Evolutionary conservation across 2,113 vertebrate genomes (phyloP), one percentile per base, ranked within the genome.

Genomic region (Turdus rufiventris): DNA sequence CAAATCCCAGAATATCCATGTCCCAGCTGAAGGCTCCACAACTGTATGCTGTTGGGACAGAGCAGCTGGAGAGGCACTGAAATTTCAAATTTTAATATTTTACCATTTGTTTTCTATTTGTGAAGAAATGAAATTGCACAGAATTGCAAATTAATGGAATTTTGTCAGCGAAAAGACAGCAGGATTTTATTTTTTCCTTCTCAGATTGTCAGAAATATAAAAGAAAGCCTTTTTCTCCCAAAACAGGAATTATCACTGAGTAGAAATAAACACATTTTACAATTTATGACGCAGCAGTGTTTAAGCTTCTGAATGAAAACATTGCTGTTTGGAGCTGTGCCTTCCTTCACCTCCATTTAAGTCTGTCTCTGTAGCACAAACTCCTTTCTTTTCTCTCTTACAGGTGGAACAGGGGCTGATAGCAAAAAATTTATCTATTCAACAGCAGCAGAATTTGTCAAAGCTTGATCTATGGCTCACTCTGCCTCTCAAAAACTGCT

Each of bases 401-500:
- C 19, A 67, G 76, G 63, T 58, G 42, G 33, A 79, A 92, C 56
- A 36, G 20, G 61, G 29, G 74, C 23, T 53, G 43, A 57, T 57
- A 72, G 15, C 73, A 68, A 77, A 81, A 91, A 58, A 40, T 24
- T 63, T 10, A 79, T 83, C 71, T 38, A 65, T 68, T 93, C 58
- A 54, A 31, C 47, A 73, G 29, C 0, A 87, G 75, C 18, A 76
- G 71, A 62, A 83, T 90, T 93, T 93, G 67, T 90, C 92, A 90
- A 57, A 62, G 56, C 38, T 77, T 90, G 90, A 93, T 93, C 79
- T 73, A 62, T 74, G 63, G 88, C 62, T 94, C 78, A 43, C 14
- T 65, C 28, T 87, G 33, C 65, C 50, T 74, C 70, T n/a, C 21
- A 81, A 86, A 91, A 77, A 18, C 15, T 63, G 31, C 48, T 66